Percentiles rank a stretch among this genome's conserved stretches.
These are phyloP conservation scores for Dinocampus coccinellae DNA, from an alignment of 2,888 invertebrate genomes.

Conservation along the genomic window DNA sequence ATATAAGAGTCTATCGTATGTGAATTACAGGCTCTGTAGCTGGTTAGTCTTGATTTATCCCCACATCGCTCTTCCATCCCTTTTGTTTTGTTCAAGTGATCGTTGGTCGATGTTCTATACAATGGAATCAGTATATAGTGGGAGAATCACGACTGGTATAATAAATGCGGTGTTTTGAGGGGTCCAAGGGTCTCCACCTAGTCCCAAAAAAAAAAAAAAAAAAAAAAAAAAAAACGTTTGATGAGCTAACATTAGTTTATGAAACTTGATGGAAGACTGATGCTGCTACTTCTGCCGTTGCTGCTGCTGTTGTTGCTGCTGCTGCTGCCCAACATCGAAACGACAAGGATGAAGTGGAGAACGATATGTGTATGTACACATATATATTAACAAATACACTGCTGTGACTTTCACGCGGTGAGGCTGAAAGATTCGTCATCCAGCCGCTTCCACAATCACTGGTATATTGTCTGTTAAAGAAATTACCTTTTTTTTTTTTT, in stretches of 20 bases:
- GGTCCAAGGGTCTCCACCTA: slow-evolving; percentile 32
- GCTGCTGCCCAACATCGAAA: slow-evolving; percentile 41
- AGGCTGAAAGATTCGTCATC: slow-evolving; percentile 63
- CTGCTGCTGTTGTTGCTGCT: slow-evolving; percentile 48
- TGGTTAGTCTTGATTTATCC: slow-evolving; percentile 69
- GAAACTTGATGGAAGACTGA: slow-evolving; percentile 59
- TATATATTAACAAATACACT: slow-evolving; percentile 57
- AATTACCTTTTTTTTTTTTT: slow-evolving; percentile 59
- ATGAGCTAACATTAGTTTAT: slow-evolving; percentile 59
- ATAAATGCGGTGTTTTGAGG: slow-evolving; percentile 67
- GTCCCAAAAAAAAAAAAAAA: too few relatives aligned
- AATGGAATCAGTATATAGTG: slow-evolving; percentile 15
- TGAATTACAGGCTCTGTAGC: slow-evolving; percentile 62
- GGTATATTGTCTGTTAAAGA: slow-evolving; percentile 57
- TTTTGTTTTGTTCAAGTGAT: slow-evolving; percentile 39
- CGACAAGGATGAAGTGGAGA: slow-evolving; percentile 36
- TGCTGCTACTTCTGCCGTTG: slow-evolving; percentile 46
- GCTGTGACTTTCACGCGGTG: slow-evolving; percentile 66
- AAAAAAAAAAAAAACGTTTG: too few relatives aligned
- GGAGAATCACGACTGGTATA: slow-evolving; percentile 45
- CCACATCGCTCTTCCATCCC: slow-evolving; percentile 61
- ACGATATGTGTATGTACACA: slow-evolving; percentile 22
- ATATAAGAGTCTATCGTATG: slow-evolving; percentile 49
- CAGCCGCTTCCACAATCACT: slow-evolving; percentile 57
- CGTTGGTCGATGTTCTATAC: slow-evolving; percentile 13